phyloP scores from a whole-genome alignment of 2,888 invertebrate species.

The Patella ulyssiponensis region DNA sequence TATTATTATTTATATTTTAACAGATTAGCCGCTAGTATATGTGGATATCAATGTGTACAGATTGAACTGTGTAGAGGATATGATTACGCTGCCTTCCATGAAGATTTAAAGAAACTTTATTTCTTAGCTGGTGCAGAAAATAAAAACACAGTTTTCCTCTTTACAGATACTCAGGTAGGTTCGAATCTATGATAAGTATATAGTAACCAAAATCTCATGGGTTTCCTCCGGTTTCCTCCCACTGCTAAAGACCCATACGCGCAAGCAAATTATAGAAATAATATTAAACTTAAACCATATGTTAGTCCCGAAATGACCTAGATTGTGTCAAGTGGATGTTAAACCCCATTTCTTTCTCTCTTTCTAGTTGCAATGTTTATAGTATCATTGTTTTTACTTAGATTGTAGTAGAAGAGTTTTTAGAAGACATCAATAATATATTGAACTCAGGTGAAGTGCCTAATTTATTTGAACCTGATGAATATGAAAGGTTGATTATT shows the following conservation, averaged over 20 bases:
- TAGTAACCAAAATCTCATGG: no score
- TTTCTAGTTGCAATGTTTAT: no score
- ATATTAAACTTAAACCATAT: no score
- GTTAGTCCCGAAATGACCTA: no score
- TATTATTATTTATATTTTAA: slow-evolving; percentile 16
- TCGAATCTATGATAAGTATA: not conserved
- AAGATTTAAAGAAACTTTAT: slow-evolving; percentile 86
- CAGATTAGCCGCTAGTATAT: slow-evolving; percentile 71
- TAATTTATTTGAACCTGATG: slow-evolving; percentile 85
- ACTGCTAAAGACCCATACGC: no score
- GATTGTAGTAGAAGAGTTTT: slow-evolving; percentile 89
- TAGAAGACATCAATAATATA: slow-evolving; percentile 93
- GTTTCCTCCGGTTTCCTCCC: no score
- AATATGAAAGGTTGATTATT: slow-evolving; percentile 86
- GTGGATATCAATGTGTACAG: slow-evolving; percentile 82
- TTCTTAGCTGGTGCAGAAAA: slow-evolving; percentile 83
- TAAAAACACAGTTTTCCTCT: slow-evolving; percentile 86
- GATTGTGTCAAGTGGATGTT: no score
- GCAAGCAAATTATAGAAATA: no score
- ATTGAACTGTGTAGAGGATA: slow-evolving; percentile 90
- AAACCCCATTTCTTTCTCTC: no score
- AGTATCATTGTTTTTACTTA: slow-evolving; percentile 64
- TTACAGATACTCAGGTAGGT: slow-evolving; percentile 84
- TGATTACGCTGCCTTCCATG: slow-evolving; percentile 86
- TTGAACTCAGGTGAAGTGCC: slow-evolving; percentile 93